Evolutionary conservation across 2,888 invertebrate species (phyloP).

Genomic region (Acrocyrtus sp.): DNA sequence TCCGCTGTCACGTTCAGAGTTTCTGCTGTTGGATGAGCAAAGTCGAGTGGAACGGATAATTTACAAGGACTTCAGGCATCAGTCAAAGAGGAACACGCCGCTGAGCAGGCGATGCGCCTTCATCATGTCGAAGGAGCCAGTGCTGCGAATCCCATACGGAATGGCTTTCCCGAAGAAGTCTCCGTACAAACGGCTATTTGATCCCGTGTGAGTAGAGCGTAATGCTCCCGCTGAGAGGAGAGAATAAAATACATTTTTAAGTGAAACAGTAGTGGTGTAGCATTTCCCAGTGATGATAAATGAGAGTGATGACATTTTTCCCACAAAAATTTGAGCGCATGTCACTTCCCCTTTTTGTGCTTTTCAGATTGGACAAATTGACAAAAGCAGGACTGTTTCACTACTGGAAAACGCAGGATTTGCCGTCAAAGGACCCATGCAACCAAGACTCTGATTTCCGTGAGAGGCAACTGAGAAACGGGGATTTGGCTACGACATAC

Average conservation of each 20-base stretch:
- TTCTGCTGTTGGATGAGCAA: constrained; percentile 60
- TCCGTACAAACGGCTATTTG: constrained; percentile 72
- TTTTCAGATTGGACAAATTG: constrained; percentile 66
- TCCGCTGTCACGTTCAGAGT: constrained; percentile 46
- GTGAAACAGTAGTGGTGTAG: not conserved
- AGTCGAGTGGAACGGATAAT: constrained; percentile 60
- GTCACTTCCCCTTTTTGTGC: not conserved
- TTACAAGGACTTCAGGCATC: constrained; percentile 59
- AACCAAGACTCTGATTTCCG: constrained; percentile 83
- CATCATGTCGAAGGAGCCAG: constrained; percentile 77
- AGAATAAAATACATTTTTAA: not conserved
- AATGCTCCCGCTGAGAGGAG: too few species aligned
- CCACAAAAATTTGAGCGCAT: not conserved
- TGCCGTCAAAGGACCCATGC: constrained; percentile 82
- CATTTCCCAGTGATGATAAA: constrained; percentile 5
- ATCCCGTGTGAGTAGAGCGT: constrained; percentile 75
- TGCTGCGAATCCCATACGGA: constrained; percentile 75
- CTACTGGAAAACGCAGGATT: constrained; percentile 72
- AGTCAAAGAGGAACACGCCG: constrained; percentile 68
- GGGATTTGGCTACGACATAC: constrained; percentile 83
- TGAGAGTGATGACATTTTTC: not conserved
- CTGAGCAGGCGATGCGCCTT: constrained; percentile 79
- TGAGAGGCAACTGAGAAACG: constrained; percentile 79
- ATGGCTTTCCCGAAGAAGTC: constrained; percentile 78
- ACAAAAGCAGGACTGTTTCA: constrained; percentile 82